Base-by-base conservation (phyloP, 2,888 invertebrate species). In the Catocala nupta region DNA sequence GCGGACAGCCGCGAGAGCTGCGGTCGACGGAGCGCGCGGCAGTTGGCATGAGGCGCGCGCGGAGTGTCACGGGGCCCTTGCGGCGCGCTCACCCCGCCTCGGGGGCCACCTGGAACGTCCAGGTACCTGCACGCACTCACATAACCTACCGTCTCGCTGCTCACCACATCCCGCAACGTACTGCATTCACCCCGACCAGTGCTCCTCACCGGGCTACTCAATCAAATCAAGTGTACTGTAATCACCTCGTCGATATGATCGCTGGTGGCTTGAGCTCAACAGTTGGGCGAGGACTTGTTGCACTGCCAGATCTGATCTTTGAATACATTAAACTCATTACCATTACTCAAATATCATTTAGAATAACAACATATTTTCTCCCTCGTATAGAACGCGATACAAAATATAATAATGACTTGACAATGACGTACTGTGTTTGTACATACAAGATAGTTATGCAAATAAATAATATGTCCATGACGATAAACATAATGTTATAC, bases 51-150 rank as follows among this genome's bases (percentile, higher is more conserved):
- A 86, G 86, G 81, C 93, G 94, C 82, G 94, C 92, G 82, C 89
- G 93, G 83, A 94, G 94, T 84, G 94, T 94, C 77, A 92, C 94
- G 66, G 96, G 96, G 75, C 95, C 96, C 79, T 90, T 96, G 81
- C 94, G 96, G 78, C 95, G 96, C 66, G 96, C 96, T 71, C 96
- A 96, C 93, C 96, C 96, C 71, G 96, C 96, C 76, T 96, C 97
- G 71, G 97, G 97, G 70, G 97, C 97, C 81, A 96, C 97, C 90
- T 97, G 97, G 97, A 97, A 97, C 86, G 97, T 97, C 77, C 96
- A 96, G 95, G 95, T 95, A 95, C 66, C 69, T 59, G 55, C 50
- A 54, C 36, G 47, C 51, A 36, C 62, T 11, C 42, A 34, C 36
- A 55, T 47, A 53, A 48, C 63, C 39, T 13, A 39, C 36, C 33